phyloP scores from a whole-genome alignment of 2,113 vertebrate species.

The Hippopotamus amphibius region DNA sequence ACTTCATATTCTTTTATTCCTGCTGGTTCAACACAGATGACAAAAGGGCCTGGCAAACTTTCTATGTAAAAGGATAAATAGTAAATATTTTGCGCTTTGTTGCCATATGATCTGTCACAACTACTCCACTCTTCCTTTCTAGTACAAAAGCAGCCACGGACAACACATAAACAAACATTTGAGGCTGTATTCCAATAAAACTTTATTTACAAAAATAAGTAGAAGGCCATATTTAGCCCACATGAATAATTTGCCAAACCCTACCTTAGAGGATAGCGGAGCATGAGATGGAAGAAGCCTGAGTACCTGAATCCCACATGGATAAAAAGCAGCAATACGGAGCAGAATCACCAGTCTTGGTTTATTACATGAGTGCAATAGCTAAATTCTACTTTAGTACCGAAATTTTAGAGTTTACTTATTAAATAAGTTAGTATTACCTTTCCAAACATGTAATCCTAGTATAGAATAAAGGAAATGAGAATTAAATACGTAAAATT shows the following conservation, averaged over 20 bases:
- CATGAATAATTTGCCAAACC: neutral
- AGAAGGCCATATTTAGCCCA: neutral
- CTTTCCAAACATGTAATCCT: neutral
- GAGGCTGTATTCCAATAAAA: neutral
- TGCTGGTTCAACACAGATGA: neutral
- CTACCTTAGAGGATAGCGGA: neutral
- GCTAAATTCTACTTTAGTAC: neutral
- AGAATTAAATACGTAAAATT: neutral
- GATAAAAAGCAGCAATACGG: neutral
- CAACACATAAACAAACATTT: neutral
- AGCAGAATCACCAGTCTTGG: neutral
- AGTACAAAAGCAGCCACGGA: neutral
- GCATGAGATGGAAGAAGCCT: neutral
- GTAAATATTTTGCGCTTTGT: neutral
- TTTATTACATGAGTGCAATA: neutral
- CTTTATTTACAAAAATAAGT: neutral
- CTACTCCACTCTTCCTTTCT: neutral
- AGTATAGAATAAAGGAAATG: neutral
- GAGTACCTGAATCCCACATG: neutral
- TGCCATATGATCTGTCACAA: neutral
- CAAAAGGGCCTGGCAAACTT: neutral
- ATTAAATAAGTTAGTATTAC: neutral
- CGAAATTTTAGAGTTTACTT: neutral
- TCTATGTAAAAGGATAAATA: neutral
- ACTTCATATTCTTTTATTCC: neutral